Conservation (phyloP, 2,113 vertebrate species). For the Thoracochromis brauschi region DNA sequence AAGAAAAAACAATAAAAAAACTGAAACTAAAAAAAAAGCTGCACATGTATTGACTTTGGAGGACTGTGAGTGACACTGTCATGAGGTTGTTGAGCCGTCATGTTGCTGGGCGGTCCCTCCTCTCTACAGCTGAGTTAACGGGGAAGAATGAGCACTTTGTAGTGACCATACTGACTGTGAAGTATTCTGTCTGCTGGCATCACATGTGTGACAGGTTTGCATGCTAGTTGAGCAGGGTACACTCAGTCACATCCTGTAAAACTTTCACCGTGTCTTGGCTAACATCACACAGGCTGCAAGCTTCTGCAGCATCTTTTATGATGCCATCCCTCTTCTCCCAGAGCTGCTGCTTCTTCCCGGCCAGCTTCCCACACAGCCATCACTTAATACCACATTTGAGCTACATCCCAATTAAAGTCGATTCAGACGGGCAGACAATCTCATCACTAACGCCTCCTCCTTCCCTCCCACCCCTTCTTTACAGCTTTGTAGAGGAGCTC, state of each 20-base stretch:
- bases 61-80: background rate
- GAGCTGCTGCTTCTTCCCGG: background rate
- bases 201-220: background rate
- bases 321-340: background rate
- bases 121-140: background rate
- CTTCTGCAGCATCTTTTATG: constrained; percentile 8
- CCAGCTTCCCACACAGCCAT: constrained; percentile 48
- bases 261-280: background rate
- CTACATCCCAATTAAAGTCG: constrained; percentile 50
- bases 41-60: background rate
- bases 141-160: background rate
- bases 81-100: background rate
- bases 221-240: background rate
- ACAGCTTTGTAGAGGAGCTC: constrained; percentile 7
- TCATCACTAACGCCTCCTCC: constrained; percentile 31
- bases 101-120: background rate
- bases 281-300: background rate
- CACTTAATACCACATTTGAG: constrained; percentile 15
- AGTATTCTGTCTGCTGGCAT: background rate
- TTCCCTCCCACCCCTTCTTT: background rate
- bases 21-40: background rate
- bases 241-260: background rate
- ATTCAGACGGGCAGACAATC: constrained; percentile 35
- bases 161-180: background rate
- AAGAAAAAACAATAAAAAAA: background rate